Evolutionary conservation across 2,797 vertebrate genomes (phyloP).

Genomic region (Eupleurogrammus muticus): DNA sequence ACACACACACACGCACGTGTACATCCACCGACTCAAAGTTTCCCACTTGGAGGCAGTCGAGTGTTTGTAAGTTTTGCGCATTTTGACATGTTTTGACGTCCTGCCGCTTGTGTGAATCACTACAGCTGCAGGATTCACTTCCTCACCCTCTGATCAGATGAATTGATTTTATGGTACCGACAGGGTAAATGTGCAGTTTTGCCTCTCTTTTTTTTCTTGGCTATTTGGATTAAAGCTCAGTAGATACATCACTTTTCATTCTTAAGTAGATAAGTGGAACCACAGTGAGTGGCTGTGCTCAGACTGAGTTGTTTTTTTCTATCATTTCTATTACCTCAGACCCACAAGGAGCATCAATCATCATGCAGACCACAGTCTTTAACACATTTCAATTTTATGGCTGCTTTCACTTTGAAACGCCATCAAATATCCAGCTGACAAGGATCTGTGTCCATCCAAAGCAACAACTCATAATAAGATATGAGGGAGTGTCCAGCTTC

Average conservation of each 20-base stretch:
- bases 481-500: slow-evolving; percentile 59
- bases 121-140: slow-evolving; percentile 33
- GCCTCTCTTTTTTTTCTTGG: slow-evolving; percentile 7
- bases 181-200: slow-evolving; percentile 35
- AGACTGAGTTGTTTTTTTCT: background rate
- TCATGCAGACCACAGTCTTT: background rate
- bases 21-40: slow-evolving; percentile 48
- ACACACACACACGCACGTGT: slow-evolving; percentile 17
- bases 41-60: slow-evolving; percentile 34
- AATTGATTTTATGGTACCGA: slow-evolving; percentile 54
- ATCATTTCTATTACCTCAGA: slow-evolving; percentile 9
- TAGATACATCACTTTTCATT: slow-evolving; percentile 34
- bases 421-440: slow-evolving; percentile 57
- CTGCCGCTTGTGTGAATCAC: slow-evolving; percentile 45
- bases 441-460: slow-evolving; percentile 63
- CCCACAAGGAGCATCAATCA: slow-evolving; percentile 24
- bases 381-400: slow-evolving; percentile 38
- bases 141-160: slow-evolving; percentile 45
- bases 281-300: background rate
- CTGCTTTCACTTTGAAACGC: slow-evolving; percentile 51
- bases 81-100: slow-evolving; percentile 55
- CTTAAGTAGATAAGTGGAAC: background rate
- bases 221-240: slow-evolving; percentile 40
- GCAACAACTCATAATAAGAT: slow-evolving; percentile 53
- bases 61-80: slow-evolving; percentile 52